phyloP scores from a whole-genome alignment of 2,888 invertebrate species.

The Sinhomidia bicolor region DNA sequence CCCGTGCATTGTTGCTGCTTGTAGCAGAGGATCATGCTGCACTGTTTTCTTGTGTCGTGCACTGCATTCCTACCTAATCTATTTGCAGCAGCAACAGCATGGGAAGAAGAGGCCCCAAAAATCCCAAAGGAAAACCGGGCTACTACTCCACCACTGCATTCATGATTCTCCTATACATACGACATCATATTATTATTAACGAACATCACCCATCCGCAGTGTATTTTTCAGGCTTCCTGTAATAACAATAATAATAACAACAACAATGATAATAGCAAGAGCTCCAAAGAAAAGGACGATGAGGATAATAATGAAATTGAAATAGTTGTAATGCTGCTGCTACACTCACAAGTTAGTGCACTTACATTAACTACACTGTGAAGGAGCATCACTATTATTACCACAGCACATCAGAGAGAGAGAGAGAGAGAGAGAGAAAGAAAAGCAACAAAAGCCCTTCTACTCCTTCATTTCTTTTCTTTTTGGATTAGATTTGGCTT shows the following conservation, averaged over 20 bases:
- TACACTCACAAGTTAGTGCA: background rate
- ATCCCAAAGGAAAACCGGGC: conserved; percentile 22
- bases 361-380: background rate
- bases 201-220: background rate
- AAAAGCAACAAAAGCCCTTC: conserved; percentile 36
- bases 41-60: conserved; percentile 7
- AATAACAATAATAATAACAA: conserved; percentile 51
- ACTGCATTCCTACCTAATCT: conserved; percentile 31
- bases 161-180: background rate
- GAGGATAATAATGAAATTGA: background rate
- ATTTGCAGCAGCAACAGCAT: too few species aligned
- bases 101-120: conserved; percentile 33
- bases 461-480: conserved; percentile 21
- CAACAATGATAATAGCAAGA: background rate
- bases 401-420: background rate
- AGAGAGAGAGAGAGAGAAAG: too few species aligned
- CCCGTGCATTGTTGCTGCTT: background rate
- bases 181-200: background rate
- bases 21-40: background rate
- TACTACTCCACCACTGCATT: background rate
- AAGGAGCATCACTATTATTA: background rate
- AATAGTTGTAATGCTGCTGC: conserved; percentile 32
- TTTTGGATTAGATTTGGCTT: conserved; percentile 28
- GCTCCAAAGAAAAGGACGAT: background rate
- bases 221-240: conserved; percentile 56